These are phyloP conservation scores for Conchocele bisecta DNA, from an alignment of 2,888 invertebrate genomes.

Conservation along the genomic window DNA sequence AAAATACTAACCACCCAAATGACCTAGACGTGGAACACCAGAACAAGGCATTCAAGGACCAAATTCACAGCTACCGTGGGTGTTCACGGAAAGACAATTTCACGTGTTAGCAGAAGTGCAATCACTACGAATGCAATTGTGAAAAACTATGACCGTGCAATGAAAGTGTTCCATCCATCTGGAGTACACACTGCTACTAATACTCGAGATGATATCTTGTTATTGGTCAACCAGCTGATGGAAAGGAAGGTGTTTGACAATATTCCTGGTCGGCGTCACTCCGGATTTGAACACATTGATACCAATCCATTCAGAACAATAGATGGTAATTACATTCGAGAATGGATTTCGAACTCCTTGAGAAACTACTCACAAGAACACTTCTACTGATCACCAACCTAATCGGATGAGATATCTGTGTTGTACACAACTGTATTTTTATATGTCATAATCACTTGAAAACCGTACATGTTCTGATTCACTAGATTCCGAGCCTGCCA, in stretches of 20 bases:
- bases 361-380: conserved; percentile 23
- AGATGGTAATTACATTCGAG: conserved; percentile 11
- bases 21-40: conserved; percentile 47
- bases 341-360: conserved; percentile 39
- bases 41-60: conserved; percentile 46
- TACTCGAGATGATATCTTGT: not conserved
- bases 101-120: conserved; percentile 30
- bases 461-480: not conserved
- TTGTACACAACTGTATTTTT: not conserved
- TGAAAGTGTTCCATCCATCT: conserved; percentile 8
- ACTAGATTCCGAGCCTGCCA: not conserved
- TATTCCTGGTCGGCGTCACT: not conserved
- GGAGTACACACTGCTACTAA: conserved; percentile 25
- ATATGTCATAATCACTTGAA: conserved; percentile 6
- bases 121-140: not conserved
- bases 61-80: conserved; percentile 39
- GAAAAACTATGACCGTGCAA: not conserved
- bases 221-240: not conserved
- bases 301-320: conserved; percentile 9
- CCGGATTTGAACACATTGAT: not conserved
- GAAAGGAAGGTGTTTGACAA: not conserved
- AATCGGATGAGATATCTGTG: not conserved
- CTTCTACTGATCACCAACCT: conserved; percentile 13
- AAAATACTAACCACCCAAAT: conserved; percentile 43
- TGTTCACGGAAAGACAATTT: conserved; percentile 36